phyloP scores from a whole-genome alignment of 2,113 vertebrate species.

The Tachycineta bicolor region DNA sequence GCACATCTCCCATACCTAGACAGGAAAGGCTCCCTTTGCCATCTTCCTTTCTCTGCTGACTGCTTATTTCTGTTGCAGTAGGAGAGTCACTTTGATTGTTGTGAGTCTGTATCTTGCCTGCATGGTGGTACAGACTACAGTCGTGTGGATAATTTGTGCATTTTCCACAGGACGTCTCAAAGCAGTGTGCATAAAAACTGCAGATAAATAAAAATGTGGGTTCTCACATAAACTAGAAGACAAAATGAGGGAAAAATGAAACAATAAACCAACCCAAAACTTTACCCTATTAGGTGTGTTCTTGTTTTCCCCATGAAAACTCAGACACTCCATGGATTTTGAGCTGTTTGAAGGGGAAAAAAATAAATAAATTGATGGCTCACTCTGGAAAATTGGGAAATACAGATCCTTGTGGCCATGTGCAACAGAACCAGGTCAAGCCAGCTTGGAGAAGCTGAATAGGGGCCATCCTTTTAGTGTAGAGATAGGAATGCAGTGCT shows the following conservation, averaged over 20 bases:
- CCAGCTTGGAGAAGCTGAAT: not conserved
- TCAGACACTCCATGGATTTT: not conserved
- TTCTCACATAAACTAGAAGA: not conserved
- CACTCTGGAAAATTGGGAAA: not conserved
- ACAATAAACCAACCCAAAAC: not conserved
- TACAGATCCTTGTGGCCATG: not conserved
- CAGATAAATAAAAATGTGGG: not conserved
- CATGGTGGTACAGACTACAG: rapidly evolving
- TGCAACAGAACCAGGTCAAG: not conserved
- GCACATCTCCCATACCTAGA: not conserved
- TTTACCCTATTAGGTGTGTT: not conserved
- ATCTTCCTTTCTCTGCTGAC: not conserved
- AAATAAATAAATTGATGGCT: not conserved
- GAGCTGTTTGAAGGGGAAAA: not conserved
- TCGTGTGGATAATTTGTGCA: not conserved
- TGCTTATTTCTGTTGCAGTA: not conserved
- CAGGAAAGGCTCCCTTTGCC: not conserved
- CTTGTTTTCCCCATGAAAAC: not conserved
- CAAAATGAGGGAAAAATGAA: not conserved
- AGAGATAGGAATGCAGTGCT: not conserved
- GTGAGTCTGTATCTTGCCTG: not conserved
- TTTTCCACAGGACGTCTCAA: not conserved
- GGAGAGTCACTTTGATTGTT: not conserved
- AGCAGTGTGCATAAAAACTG: not conserved
- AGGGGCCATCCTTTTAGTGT: not conserved